Percentiles rank a stretch among this genome's conserved stretches.
phyloP scores from a whole-genome alignment of 1,140 invertebrate genomes.

The Pseudomyrmex flavicornis region DNA sequence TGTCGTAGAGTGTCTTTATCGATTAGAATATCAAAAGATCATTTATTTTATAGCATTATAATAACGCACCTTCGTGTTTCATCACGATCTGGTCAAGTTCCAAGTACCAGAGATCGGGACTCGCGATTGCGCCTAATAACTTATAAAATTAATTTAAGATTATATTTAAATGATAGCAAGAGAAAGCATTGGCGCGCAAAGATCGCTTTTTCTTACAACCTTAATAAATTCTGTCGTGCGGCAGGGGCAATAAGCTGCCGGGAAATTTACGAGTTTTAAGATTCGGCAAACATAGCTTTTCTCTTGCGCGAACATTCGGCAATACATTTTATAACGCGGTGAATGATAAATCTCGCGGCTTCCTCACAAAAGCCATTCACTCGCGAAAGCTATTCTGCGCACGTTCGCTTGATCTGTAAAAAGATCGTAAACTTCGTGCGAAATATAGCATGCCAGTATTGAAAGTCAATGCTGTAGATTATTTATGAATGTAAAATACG shows the following conservation, averaged over 20 bases:
- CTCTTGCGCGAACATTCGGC: background rate
- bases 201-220: slow-evolving; percentile 9
- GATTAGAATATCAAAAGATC: background rate
- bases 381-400: background rate
- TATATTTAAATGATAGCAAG: background rate
- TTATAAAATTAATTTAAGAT: slow-evolving; percentile 45
- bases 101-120: slow-evolving; percentile 30
- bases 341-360: slow-evolving; percentile 23
- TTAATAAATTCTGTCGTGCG: slow-evolving; percentile 18
- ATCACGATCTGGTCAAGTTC: background rate
- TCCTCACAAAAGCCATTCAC: background rate
- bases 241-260: background rate
- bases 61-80: background rate
- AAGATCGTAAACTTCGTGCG: background rate
- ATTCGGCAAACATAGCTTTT: slow-evolving; percentile 16
- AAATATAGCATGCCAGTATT: background rate
- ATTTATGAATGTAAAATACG: slow-evolving; percentile 4
- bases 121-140: slow-evolving; percentile 9
- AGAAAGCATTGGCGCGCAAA: background rate
- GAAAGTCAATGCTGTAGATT: background rate
- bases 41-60: background rate
- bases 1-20: background rate
- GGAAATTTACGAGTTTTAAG: slow-evolving; percentile 30
- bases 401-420: background rate
- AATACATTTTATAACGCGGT: slow-evolving; percentile 21